Base-by-base conservation (phyloP, 37 sponge, comb jelly and placozoan genomes). In the Tethya wilhelma region DNA sequence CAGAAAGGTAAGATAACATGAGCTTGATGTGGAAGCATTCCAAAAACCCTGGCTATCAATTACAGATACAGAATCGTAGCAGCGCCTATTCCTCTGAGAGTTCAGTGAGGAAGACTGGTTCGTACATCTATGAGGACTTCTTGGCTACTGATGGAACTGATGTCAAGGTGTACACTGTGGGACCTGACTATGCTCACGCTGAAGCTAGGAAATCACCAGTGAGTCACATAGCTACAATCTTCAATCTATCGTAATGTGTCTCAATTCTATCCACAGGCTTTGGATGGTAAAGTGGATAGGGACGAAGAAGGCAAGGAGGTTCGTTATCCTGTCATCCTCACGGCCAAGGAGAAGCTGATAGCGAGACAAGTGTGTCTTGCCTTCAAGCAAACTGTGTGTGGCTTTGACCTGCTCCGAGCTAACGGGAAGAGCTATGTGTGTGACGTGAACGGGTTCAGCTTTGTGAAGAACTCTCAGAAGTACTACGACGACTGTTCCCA, bases 371-470 rank as follows among this genome's bases (percentile, higher is more conserved):
- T 97, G n/a, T 81, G 83, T 34, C 77, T 90, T 3, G 95, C 98
- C 20, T 97, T 97, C 73, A 89, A 91, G 95, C 98, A 97, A 89
- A 91, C 90, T 45, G 95, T 97, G 37, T 97, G 98, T 83, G 98
- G 98, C 1, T 97, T 97, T 79, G 98, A 97, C 67, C 69, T 97
- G 79, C 90, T 97, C 19, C 76, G 98, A 32, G 78, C 98, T 23
- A 94, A 94, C 78, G 98, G 95, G 20, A 94, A 94, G 74, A 87
- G 87, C 55, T 97, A 97, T 66, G 98, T 97, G 53, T 97, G 98
- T 87, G 98, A 97, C 39, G 98, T 97, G 25, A 97, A 97, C 72
- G 98, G 98, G 44, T 97, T 97, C 86, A 97, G 98, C 79, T 94
- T 97, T 70, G 98, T 97, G 34, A 97, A 94, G 69, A 92, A 87